Evolutionary conservation across 2,113 vertebrate species (phyloP), one percentile per base, ranked within the genome.

Genomic region (Canis aureus): DNA sequence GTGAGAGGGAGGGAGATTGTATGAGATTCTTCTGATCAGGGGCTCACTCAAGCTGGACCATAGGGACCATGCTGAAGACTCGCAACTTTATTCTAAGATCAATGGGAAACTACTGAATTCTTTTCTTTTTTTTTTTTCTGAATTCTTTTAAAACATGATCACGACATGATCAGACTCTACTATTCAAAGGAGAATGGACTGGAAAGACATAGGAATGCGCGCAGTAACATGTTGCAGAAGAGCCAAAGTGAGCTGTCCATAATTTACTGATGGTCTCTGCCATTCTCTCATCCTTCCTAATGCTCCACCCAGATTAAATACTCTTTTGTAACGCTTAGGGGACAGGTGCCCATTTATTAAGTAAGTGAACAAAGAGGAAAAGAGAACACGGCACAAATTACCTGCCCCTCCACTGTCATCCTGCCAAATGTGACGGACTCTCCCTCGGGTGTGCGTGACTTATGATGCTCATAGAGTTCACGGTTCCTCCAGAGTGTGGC

Each of bases 361-460:
- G 9, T 71, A 62, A 35, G 4, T 15, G 1, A 27, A 49, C 85
- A 87, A 86, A 73, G 9, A 79, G 20, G 32, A 94, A 88, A 74
- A 82, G 55, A 92, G 79, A 85, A 76, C 94, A 79, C n/a, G 66
- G 17, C 67, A 83, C 71, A 87, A 51, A 91, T 90, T 82, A 60
- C 79, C 66, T 74, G 38, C 19, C 17, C 9, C 8, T 12, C 8
- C 13, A 49, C n/a, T 73, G 22, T 67, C 43, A 12, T 81, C 43
- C 25, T 49, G 64, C 22, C 78, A 88, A 80, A 20, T 71, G 29
- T 92, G 55, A n/a, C 38, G 49, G 27, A 12, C 6, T 66, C 22
- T 74, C 13, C 11, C 23, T 89, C 4, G 15, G 32, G 19, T 35
- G 2, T 20, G 27, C 3, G 0, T 59, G 59, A 76, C 32, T 27